phyloP scores from a whole-genome alignment of 2,888 invertebrate genomes.

The Morinoia aosen region DNA sequence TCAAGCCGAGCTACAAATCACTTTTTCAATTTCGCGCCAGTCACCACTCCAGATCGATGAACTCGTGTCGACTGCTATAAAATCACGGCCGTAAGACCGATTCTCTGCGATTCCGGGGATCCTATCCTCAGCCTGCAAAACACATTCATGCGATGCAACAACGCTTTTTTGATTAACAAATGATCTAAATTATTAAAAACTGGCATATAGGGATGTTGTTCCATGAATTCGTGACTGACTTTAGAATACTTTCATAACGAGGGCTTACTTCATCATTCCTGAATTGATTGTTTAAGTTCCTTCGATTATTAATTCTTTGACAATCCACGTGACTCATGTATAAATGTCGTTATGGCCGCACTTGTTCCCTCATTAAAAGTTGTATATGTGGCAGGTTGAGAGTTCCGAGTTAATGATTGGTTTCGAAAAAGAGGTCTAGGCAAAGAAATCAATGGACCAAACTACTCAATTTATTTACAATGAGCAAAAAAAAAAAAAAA shows the following conservation, averaged over 20 bases:
- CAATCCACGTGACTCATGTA: too few species aligned
- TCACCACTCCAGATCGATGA: constrained; percentile 51
- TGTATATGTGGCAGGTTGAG: too few species aligned
- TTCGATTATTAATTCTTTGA: too few species aligned
- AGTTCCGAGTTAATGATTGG: too few species aligned
- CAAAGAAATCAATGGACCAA: too few species aligned
- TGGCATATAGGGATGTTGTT: not conserved
- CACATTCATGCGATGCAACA: not conserved
- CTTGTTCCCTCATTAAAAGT: too few species aligned
- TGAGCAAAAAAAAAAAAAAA: too few species aligned
- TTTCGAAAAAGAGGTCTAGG: too few species aligned
- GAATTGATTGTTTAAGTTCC: too few species aligned
- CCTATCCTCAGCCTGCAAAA: not conserved
- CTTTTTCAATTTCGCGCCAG: constrained; percentile 52
- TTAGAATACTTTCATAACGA: not conserved
- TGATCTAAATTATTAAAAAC: not conserved
- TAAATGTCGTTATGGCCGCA: too few species aligned
- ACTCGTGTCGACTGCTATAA: constrained; percentile 47
- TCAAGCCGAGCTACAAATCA: constrained; percentile 44
- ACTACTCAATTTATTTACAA: too few species aligned
- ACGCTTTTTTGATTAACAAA: not conserved
- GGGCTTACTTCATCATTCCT: too few species aligned
- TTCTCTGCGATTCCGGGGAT: not conserved
- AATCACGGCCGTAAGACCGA: constrained; percentile 8
- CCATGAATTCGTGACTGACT: not conserved